phyloP scores from a whole-genome alignment of 2,113 vertebrate genomes.

The Oenanthe oenanthe region DNA sequence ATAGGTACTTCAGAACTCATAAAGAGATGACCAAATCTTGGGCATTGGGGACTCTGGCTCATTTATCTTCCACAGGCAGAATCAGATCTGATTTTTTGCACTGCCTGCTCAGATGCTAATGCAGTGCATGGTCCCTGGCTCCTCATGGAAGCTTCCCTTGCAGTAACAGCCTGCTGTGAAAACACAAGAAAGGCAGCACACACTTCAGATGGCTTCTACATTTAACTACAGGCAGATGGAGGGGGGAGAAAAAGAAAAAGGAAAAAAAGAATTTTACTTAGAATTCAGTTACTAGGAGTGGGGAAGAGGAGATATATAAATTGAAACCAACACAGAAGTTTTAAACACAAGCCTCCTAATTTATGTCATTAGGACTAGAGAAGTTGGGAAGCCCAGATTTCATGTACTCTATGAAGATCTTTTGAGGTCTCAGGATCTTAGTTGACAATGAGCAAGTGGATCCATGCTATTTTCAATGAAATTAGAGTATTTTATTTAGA shows the following conservation, averaged over 20 bases:
- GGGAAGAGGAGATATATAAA: neutral
- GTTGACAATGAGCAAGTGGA: neutral
- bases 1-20: slow-evolving; percentile 85
- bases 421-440: neutral
- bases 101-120: slow-evolving; percentile 71
- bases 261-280: neutral
- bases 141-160: slow-evolving; percentile 51
- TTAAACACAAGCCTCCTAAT: neutral
- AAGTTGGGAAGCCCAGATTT: neutral
- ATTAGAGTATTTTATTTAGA: neutral
- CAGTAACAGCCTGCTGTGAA: slow-evolving; percentile 33
- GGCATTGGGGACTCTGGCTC: slow-evolving; percentile 75
- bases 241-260: fast-evolving
- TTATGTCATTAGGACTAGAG: neutral
- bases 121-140: slow-evolving; percentile 46
- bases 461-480: neutral
- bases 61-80: slow-evolving; percentile 81
- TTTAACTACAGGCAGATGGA: slow-evolving; percentile 23
- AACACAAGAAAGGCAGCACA: neutral
- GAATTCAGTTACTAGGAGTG: neutral
- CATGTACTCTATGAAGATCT: neutral
- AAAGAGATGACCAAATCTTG: slow-evolving; percentile 83
- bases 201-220: neutral
- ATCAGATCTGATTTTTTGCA: slow-evolving; percentile 81
- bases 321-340: neutral